Evolutionary conservation across 2,888 invertebrate species (phyloP), one percentile per base, ranked within the genome.

Genomic region (Oasisia sp.): DNA sequence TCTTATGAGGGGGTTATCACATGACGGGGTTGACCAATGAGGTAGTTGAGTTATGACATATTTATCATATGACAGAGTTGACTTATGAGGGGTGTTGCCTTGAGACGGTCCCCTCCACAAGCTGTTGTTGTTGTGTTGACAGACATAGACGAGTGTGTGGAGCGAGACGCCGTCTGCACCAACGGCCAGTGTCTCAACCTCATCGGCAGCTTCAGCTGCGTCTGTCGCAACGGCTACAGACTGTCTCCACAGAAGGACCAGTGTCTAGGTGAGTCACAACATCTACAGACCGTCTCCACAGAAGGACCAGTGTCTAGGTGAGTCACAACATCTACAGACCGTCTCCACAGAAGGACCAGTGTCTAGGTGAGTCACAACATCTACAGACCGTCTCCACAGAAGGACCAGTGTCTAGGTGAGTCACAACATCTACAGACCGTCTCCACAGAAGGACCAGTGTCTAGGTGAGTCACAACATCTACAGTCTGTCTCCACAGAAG

Each of bases 81-180:
- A 38, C 38, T 38, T 38, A 38, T 38, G 38, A 38, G 38, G 38
- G 38, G 4, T 38, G 38, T 38, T 38, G 1, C 38, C 38, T 38
- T 1, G 32, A 8, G 19, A 32, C 74, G 19, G 12, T 27, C 32
- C 32, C 32, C 11, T 12, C 14, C 9, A 11, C 7, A 19, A 27
- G 74, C 58, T 14, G 58, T 58, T 38, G 14, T 90, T 90, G n/a
- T 90, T 90, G 19, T 38, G 98, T 97, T 94, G 94, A 32, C 94
- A 96, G 98, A 98, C 96, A 97, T 98, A 93, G 98, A 98, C 96
- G 98, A 98, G 96, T 98, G 98, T 95, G 27, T 58, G 8, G 97
- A 97, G 89, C 97, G 97, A 93, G 93, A 95, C 91, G 97, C 97
- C 27, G 90, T 97, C 95, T 98, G 98, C 95, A 97, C 97, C 95